Base-by-base conservation (phyloP, 1,140 invertebrate genomes). In the Vanessa atalanta region DNA sequence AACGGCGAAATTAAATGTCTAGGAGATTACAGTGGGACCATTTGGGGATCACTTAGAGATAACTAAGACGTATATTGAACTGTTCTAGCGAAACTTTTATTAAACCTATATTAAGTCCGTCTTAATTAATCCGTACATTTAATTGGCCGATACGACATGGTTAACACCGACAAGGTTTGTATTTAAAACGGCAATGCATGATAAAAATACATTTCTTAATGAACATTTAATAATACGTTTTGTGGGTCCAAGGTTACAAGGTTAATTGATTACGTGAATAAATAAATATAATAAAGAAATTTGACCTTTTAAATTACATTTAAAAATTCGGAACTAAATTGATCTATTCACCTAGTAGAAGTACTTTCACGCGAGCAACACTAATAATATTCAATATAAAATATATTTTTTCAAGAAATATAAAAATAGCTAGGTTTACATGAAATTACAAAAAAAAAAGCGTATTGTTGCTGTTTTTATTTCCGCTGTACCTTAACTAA, bases 1-100 rank as follows among this genome's bases (percentile, higher is more conserved):
- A 87, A 90, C 79, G 87, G 77, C 83, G 81, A 89, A 89, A 90
- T 90, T 88, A 88, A 88, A 88, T 83, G 87, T 88, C 87, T 83
- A 77, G 73, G 79, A 84, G 83, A 88, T 88, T 86, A 85, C 84
- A 82, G 76, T 73, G 75, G 77, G 83, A 79, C 81, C 82, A 81
- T 81, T 85, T 80, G 80, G 73, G 82, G 81, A 87, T 86, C 83
- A 84, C 81, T 85, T 82, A 79, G 81, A 83, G 82, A 86, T 86
- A 88, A 84, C 84, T 80, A 82, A 83, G 80, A 86, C 82, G 74
- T 85, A 84, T 85, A 88, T 85, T 83, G 79, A 82, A 85, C 77
- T 76, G 76, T 72, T 75, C 72, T 74, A 72, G 76, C 72, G 75
- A 50, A 79, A 80, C 77, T 83, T 85, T 80, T 80, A 83, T 84